Evolutionary conservation across 2,888 invertebrate species (phyloP).

Genomic region (Pristionchus mayeri): DNA sequence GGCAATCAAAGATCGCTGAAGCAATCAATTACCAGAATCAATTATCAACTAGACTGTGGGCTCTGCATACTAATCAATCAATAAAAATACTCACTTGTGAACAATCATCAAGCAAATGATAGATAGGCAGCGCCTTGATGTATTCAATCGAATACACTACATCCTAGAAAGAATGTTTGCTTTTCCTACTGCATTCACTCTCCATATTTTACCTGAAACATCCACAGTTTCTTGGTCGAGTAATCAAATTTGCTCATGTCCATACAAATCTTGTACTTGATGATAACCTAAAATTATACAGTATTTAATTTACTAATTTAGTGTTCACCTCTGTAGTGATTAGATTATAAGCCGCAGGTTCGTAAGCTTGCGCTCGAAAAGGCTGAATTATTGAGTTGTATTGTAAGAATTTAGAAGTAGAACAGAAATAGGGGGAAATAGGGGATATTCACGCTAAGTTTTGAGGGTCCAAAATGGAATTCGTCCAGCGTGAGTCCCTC

Average conservation of each 20-base stretch:
- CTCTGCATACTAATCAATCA: no score
- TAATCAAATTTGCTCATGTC: background rate
- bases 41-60: no score
- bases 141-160: background rate
- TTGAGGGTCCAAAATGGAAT: background rate
- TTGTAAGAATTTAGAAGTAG: no score
- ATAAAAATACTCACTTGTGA: background rate
- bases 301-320: no score
- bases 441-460: background rate
- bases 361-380: background rate
- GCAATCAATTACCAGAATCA: no score
- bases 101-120: background rate
- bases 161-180: background rate
- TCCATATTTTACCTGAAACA: background rate
- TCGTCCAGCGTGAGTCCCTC: background rate
- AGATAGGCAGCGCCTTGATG: background rate
- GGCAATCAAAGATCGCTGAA: no score
- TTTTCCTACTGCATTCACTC: background rate
- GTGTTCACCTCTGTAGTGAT: background rate
- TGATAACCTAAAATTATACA: background rate
- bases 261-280: background rate
- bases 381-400: background rate
- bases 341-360: background rate
- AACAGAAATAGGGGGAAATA: background rate
- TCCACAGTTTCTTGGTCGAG: background rate